These are phyloP conservation scores for Cataglyphis livida DNA, from an alignment of 2,888 invertebrate species.

Conservation along the genomic window DNA sequence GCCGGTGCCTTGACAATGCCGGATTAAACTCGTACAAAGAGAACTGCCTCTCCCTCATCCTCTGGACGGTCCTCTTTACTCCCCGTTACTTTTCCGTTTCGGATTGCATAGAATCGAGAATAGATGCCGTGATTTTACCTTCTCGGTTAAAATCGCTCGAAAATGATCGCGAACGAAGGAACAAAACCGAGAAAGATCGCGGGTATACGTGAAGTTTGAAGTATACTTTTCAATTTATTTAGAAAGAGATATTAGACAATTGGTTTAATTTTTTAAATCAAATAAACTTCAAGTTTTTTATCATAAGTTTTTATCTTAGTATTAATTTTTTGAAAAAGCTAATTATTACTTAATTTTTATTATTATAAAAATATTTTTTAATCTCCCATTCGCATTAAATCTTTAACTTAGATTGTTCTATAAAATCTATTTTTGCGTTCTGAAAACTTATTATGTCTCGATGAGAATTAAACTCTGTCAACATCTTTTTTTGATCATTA, in stretches of 20 bases:
- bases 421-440: background rate
- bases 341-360: conserved; percentile 13
- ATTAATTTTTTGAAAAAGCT: conserved; percentile 13
- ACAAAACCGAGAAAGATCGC: conserved; percentile 26
- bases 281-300: background rate
- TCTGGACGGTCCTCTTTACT: conserved; percentile 65
- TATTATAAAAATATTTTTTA: background rate
- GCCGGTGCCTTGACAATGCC: conserved; percentile 82
- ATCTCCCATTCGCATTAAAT: background rate
- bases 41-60: conserved; percentile 71
- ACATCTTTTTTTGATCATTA: conserved; percentile 2
- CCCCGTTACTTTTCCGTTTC: conserved; percentile 32
- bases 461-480: background rate
- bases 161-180: conserved; percentile 72
- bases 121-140: conserved; percentile 63
- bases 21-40: conserved; percentile 84
- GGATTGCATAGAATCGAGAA: conserved; percentile 24
- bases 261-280: background rate
- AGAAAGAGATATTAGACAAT: background rate
- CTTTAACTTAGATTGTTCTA: background rate
- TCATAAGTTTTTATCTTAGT: conserved; percentile 6
- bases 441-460: background rate
- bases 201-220: conserved; percentile 54
- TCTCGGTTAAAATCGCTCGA: conserved; percentile 72
- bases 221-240: conserved; percentile 2